Percentiles rank a stretch among this genome's conserved stretches.
Evolutionary conservation across 1,140 invertebrate genomes (phyloP).

Genomic region (Bombus vancouverensis): DNA sequence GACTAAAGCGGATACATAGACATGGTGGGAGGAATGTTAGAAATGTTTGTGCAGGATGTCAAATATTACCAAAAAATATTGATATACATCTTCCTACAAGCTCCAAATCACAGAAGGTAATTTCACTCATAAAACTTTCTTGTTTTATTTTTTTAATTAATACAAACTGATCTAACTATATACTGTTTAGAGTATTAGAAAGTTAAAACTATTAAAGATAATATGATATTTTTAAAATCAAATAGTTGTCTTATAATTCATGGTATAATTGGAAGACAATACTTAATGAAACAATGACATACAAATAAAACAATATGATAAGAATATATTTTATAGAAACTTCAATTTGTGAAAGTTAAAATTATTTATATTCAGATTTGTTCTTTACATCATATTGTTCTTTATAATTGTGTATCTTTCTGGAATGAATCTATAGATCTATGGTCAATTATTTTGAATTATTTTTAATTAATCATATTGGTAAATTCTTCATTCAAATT

Average conservation of each 20-base stretch:
- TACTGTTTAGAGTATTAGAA: not conserved
- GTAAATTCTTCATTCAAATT: not conserved
- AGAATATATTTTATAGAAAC: not conserved
- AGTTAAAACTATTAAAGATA: not conserved
- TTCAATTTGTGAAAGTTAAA: not conserved
- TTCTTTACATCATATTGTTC: not conserved
- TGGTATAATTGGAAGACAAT: not conserved
- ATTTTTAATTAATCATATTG: no score
- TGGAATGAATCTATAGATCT: not conserved
- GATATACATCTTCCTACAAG: conserved; percentile 14
- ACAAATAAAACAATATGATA: not conserved
- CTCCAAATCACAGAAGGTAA: conserved; percentile 46
- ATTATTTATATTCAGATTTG: not conserved
- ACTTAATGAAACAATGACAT: not conserved
- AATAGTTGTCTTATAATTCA: not conserved
- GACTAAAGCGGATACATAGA: conserved; percentile 65
- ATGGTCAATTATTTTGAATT: not conserved
- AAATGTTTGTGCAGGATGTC: conserved; percentile 37
- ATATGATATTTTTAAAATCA: not conserved
- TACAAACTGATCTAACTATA: not conserved
- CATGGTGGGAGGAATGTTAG: conserved; percentile 45
- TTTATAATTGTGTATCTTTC: not conserved
- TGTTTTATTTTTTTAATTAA: not conserved
- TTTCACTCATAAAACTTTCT: not conserved
- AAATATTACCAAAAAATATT: conserved; percentile 44